Conservation (phyloP, 2,113 vertebrate genomes). For the Cheirogaleus medius region DNA sequence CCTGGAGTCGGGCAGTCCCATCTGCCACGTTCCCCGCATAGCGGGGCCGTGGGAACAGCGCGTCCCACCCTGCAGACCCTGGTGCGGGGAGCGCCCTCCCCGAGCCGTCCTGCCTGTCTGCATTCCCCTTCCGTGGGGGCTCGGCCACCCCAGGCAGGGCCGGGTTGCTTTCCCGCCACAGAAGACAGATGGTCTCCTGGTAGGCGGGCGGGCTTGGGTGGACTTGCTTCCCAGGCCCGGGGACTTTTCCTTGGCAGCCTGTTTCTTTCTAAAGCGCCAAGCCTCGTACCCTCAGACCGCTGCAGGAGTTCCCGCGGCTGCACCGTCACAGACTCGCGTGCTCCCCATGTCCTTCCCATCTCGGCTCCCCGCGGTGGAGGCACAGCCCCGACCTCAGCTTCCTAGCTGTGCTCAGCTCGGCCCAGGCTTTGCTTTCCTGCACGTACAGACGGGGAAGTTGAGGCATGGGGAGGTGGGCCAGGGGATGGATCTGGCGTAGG, state of each 20-base stretch:
- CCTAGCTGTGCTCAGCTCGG: background rate
- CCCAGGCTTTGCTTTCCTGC: background rate
- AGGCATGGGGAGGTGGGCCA: background rate
- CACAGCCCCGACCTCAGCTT: background rate
- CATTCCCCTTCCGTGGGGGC: background rate
- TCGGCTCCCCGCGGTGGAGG: background rate
- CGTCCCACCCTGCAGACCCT: background rate
- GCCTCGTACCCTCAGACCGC: too few relatives aligned
- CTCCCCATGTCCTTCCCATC: background rate
- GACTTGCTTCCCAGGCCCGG: background rate
- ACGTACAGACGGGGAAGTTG: background rate
- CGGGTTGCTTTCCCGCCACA: background rate
- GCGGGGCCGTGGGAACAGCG: constrained; percentile 22
- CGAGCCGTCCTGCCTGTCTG: background rate
- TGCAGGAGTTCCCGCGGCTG: background rate
- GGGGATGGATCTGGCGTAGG: background rate
- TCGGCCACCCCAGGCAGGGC: background rate
- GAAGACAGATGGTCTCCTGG: background rate
- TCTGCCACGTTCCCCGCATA: constrained; percentile 55
- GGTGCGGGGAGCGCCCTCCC: background rate
- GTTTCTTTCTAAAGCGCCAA: background rate
- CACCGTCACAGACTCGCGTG: rapidly evolving
- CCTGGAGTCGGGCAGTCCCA: constrained; percentile 4
- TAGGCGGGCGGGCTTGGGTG: background rate
- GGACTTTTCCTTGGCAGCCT: background rate